Percentiles rank a stretch among this genome's conserved stretches.
Conservation (phyloP, 1,140 invertebrate genomes). For the Bombus superbus region DNA sequence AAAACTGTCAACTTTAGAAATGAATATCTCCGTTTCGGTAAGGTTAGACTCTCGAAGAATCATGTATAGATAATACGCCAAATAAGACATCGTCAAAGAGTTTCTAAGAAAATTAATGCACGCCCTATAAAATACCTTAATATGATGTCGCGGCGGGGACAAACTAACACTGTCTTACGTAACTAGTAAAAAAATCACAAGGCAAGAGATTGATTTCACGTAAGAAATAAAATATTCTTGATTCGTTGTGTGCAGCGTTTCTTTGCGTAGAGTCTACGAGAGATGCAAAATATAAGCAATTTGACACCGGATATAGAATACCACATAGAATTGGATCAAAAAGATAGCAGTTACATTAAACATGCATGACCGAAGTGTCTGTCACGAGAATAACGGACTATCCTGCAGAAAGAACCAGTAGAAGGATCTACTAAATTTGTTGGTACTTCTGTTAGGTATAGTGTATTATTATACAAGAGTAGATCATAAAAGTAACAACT, state of each 20-base stretch:
- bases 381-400: background rate
- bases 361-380: background rate
- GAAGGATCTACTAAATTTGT: background rate
- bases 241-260: background rate
- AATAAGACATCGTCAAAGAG: too few species aligned
- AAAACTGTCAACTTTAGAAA: too few species aligned
- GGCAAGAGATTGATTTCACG: background rate
- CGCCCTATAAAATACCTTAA: too few species aligned
- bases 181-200: background rate
- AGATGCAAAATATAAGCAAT: background rate
- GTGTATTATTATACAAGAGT: background rate
- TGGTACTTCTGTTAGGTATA: background rate
- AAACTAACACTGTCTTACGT: background rate
- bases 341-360: background rate
- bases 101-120: too few species aligned
- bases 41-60: too few species aligned
- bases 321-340: background rate
- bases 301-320: background rate
- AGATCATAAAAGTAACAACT: too few species aligned
- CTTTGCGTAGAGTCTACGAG: background rate
- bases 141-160: background rate
- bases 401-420: background rate
- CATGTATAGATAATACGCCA: too few species aligned
- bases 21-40: too few species aligned
- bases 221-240: background rate